Conservation (phyloP, 2,797 vertebrate species). For the Enteromius fasciolatus region DNA sequence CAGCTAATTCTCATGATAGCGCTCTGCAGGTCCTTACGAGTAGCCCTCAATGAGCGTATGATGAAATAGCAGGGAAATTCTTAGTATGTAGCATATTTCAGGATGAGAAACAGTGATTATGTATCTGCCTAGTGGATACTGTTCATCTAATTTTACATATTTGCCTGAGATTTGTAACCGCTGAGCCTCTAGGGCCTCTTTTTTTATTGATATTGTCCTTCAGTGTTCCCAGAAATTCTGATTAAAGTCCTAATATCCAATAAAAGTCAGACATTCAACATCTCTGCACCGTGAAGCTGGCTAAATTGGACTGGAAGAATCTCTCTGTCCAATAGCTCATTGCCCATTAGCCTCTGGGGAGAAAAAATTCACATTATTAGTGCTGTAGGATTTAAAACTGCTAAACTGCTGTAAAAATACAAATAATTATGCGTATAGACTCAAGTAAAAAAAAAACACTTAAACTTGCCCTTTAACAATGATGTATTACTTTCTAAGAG, state of each 20-base stretch:
- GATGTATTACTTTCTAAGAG: slow-evolving; percentile 46
- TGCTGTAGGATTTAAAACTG: slow-evolving; percentile 66
- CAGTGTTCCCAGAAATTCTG: slow-evolving; percentile 48
- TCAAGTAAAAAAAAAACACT: slow-evolving; percentile 36
- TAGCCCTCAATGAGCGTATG: slow-evolving; percentile 50
- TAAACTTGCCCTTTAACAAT: slow-evolving; percentile 49
- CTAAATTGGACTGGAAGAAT: slow-evolving; percentile 47
- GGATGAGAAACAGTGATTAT: slow-evolving; percentile 43
- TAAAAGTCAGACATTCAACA: slow-evolving; percentile 32
- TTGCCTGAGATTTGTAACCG: slow-evolving; percentile 42
- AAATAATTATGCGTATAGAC: slow-evolving; percentile 64
- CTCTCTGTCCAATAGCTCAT: slow-evolving; percentile 50
- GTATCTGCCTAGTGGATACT: slow-evolving; percentile 51
- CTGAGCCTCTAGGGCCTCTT: slow-evolving; percentile 29
- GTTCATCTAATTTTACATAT: slow-evolving; percentile 55
- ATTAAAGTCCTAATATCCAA: slow-evolving; percentile 54
- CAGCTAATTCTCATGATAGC: slow-evolving; percentile 26
- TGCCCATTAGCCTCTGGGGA: slow-evolving; percentile 55
- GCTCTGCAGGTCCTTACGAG: slow-evolving; percentile 40
- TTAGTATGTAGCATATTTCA: slow-evolving; percentile 47
- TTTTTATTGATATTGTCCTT: slow-evolving; percentile 57
- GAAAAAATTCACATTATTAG: slow-evolving; percentile 68
- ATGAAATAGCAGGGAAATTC: slow-evolving; percentile 55
- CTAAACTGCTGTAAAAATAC: slow-evolving; percentile 70
- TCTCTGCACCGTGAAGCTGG: slow-evolving; percentile 33